A percentile compares a stretch with the other conserved stretches of the same genome.
Evolutionary conservation across 2,888 invertebrate species (phyloP).

Genomic region (Crossocerus cetratus): DNA sequence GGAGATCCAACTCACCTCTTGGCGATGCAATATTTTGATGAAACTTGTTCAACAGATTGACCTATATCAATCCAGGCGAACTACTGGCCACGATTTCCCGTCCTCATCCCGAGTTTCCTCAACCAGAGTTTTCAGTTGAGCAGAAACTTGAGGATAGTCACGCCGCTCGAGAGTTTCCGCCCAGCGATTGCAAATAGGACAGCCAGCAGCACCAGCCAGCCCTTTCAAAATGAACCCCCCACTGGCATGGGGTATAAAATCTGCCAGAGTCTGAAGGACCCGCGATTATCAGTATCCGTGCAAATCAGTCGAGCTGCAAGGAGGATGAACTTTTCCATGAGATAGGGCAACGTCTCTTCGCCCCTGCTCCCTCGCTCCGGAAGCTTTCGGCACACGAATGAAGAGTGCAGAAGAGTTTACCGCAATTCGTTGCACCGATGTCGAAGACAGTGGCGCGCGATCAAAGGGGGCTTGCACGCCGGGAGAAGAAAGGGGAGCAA

Average conservation of each 20-base stretch:
- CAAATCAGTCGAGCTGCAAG: not conserved
- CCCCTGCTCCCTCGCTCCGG: no score
- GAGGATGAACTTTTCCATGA: not conserved
- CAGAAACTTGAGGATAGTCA: no score
- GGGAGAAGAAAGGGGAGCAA: constrained; percentile 4
- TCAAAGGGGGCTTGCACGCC: constrained; percentile 4
- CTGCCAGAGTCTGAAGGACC: no score
- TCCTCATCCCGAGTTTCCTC: no score
- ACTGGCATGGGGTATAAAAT: no score
- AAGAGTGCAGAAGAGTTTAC: constrained; percentile 22
- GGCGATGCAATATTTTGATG: constrained; percentile 2
- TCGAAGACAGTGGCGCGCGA: constrained; percentile 2
- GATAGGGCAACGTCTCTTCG: not conserved
- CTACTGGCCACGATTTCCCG: no score
- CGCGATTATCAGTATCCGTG: not conserved
- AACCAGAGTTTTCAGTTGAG: no score
- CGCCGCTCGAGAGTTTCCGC: no score
- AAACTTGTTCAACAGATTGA: not conserved
- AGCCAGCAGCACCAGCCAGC: no score
- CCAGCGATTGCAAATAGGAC: no score
- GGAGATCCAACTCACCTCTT: constrained; percentile 5
- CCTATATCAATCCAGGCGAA: no score
- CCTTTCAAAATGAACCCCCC: no score
- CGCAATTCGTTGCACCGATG: constrained; percentile 28
- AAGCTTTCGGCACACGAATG: not conserved